Evolutionary conservation across 2,888 invertebrate species (phyloP), one percentile per base, ranked within the genome.

Genomic region (Parnassius glacialis): DNA sequence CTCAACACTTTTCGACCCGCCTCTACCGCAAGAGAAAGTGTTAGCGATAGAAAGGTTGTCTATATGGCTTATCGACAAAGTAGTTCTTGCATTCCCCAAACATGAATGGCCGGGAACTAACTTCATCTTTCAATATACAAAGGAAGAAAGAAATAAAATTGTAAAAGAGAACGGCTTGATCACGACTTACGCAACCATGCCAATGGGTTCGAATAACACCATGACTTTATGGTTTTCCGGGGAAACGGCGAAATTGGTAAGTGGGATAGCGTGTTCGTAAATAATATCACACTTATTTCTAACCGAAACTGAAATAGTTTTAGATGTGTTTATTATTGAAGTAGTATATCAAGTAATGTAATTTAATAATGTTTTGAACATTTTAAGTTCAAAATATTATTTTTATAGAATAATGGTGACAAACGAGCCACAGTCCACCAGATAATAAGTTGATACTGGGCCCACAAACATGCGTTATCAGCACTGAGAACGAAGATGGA

Each of bases 31-130:
- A 11, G 72, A 74, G 10, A 95, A 94, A 80, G 72, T 85, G 3
- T 81, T 81, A 42, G 91, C 92, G 7, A 94, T 95, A 58, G 73
- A 93, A 80, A 86, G 85, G 54, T 75, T 95, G 59, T 92, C 93
- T 0, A 93, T 94, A 69, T 95, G 95, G 1, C 90, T 92, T 5
- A 93, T 94, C 1, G 92, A 93, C 65, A 96, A 96, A 83, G 92
- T 96, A 50, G 93, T 93, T 63, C 70, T 96, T 1, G 86, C 92
- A 59, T 96, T 94, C 78, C 86, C 93, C 0, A 74, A 84, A 9
- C 84, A 86, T 11, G 95, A 95, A 94, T 95, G 95, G 94, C 83
- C 87, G 1, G 75, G 34, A 10, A 44, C 51, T 2, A 25, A 42
- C 10, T 63, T n/a, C 45, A 20, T 52, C 9, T 60, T 64, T 16